phyloP scores from a whole-genome alignment of 2,888 invertebrate species.

The Melanophora roralis region DNA sequence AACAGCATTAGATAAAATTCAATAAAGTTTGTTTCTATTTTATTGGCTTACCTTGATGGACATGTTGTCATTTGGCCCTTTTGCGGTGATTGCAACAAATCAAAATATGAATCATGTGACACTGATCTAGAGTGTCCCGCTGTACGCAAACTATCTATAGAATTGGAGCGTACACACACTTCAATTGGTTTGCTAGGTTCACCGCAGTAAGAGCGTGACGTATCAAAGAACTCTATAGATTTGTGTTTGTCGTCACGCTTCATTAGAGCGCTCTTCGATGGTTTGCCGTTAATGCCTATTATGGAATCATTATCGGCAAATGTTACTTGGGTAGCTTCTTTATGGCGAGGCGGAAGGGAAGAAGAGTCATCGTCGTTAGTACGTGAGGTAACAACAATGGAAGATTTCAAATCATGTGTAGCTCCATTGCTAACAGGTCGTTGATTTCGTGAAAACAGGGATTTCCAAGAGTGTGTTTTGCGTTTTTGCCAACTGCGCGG shows the following conservation, averaged over 20 bases:
- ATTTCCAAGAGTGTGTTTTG: conserved; percentile 77
- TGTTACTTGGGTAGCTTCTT: conserved; percentile 70
- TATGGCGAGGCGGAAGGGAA: conserved; percentile 62
- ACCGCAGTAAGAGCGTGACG: conserved; percentile 64
- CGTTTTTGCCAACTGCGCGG: conserved; percentile 80
- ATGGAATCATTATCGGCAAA: conserved; percentile 72
- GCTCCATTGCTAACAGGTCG: conserved; percentile 71
- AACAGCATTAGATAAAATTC: too few species aligned
- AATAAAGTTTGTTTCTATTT: not conserved
- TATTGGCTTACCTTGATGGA: conserved; percentile 73
- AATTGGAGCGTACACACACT: conserved; percentile 76
- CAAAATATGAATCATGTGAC: conserved; percentile 96
- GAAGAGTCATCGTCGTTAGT: conserved; percentile 51
- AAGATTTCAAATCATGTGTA: conserved; percentile 67
- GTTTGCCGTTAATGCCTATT: conserved; percentile 67
- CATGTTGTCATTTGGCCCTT: conserved; percentile 75
- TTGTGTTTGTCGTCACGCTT: conserved; percentile 74
- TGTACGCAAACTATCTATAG: conserved; percentile 77
- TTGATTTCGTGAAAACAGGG: conserved; percentile 77
- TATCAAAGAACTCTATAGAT: conserved; percentile 75
- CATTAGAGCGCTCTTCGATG: conserved; percentile 67
- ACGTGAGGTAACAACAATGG: conserved; percentile 56
- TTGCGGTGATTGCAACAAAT: conserved; percentile 78
- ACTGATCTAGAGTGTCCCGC: conserved; percentile 82
- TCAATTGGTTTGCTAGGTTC: conserved; percentile 73